Percentiles rank a stretch among this genome's conserved stretches.
These are phyloP conservation scores for Anseranas semipalmata DNA, from an alignment of 2,113 vertebrate species.

Conservation along the genomic window DNA sequence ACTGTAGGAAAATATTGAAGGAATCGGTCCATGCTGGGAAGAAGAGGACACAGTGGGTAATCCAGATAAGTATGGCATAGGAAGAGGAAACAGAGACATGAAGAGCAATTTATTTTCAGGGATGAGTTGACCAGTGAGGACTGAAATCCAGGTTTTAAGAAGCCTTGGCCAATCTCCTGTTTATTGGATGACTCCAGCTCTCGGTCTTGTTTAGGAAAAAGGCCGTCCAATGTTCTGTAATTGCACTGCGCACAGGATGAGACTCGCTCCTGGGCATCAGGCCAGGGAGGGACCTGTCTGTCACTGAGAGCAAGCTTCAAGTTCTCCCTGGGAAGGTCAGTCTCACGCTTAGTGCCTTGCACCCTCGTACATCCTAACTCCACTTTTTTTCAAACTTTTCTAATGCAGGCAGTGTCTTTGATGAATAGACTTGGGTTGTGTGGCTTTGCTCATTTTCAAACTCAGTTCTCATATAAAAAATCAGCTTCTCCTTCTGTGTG, in stretches of 20 bases:
- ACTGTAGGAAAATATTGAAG: neutral
- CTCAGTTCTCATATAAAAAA: slow-evolving; percentile 5
- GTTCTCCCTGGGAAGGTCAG: neutral
- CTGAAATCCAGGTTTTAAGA: neutral
- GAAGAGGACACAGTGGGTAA: neutral
- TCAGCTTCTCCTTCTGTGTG: neutral
- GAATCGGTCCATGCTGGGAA: neutral
- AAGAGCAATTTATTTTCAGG: neutral
- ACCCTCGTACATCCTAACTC: neutral
- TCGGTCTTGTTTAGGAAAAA: neutral
- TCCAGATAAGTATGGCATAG: neutral
- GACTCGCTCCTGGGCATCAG: neutral
- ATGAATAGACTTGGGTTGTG: neutral
- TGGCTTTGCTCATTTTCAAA: slow-evolving; percentile 10
- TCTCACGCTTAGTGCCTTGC: neutral
- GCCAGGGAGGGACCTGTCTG: neutral
- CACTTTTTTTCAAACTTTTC: neutral
- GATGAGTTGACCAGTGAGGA: neutral
- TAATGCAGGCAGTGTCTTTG: neutral
- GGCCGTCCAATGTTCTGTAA: neutral
- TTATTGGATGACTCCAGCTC: rapidly evolving
- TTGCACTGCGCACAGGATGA: neutral
- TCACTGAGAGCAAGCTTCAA: neutral
- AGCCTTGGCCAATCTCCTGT: neutral
- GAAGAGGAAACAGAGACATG: neutral